Evolutionary conservation across 2,797 vertebrate genomes (phyloP), one percentile per base, ranked within the genome.

Genomic region (Micrastur ruficollis): DNA sequence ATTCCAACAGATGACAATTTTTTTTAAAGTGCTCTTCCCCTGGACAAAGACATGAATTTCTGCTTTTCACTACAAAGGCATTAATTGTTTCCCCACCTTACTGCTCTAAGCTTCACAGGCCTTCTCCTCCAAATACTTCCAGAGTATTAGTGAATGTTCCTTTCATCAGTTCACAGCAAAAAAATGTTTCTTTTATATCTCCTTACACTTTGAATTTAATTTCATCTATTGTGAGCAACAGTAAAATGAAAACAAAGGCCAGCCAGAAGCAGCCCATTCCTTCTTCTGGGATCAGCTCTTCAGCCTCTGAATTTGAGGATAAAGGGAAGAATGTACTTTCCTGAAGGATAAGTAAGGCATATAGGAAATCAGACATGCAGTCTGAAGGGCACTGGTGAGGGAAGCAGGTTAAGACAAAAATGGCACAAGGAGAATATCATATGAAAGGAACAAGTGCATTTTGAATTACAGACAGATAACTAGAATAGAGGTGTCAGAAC

Each of bases 11-110:
- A 75, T 14, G 14, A 36, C 14, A 81, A 74, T 62, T 71, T n/a
- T 76, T 94, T 95, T 90, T 36, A 38, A 80, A 85, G 55, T 12
- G 49, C 21, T 68, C 42, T 86, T 90, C 50, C 52, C 55, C 26
- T 79, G 56, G 42, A 71, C 86, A 88, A 88, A 2, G 0, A 71
- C 32, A 70, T 0, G 0, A 32, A 90, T 70, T 88, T 88, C 85
- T 78, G 59, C 66, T 94, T 91, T 91, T 81, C 40, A 63, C 55
- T 81, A 96, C 84, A 95, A 95, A 96, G 93, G 55, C 83, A 74
- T 59, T 34, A 56, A 89, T 83, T 97, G 94, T 97, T 96, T 90
- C 42, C 50, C 62, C 47, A 63, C 42, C 32, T 78, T 70, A 72
- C 55, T 95, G 88, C 61, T 94, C 38, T 50, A 46, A 65, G 56